Evolutionary conservation across 2,113 vertebrate genomes (phyloP), one percentile per base, ranked within the genome.

Genomic region (Cariama cristata): DNA sequence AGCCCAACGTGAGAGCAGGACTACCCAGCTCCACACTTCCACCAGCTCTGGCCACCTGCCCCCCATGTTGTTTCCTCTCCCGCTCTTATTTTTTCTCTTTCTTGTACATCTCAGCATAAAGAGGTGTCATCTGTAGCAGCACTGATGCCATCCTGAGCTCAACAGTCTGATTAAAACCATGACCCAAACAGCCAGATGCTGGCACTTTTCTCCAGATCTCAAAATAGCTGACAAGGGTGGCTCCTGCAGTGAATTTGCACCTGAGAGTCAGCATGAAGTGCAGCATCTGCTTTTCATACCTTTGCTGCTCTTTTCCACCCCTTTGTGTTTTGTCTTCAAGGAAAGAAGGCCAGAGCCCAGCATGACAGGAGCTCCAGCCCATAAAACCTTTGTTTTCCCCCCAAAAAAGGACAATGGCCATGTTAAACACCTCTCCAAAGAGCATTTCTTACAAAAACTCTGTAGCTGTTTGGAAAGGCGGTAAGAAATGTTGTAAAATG

Each of bases 341-440:
- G 53, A 55, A 56, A 60, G 40, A 69, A 77, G 26, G 28, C 8
- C 67, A 53, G 60, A 81, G 18, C 38, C 10, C 21, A 35, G 33
- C 10, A 1, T 23, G 79, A 53, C 27, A 40, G 50, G 17, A 66
- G 23, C 27, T 77, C 6, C 63, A 84, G 49, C 18, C 44, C 32
- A 8, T 33, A 62, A 74, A 86, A 44, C 20, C 47, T 44, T 71
- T 62, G 6, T 33, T 82, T 68, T 8, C 13, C 1, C 30, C 5
- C 11, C 1, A 3, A 16, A 69, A 68, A 58, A 14, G 0, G 40
- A 73, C 44, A 62, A 60, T 22, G 14, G 5, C 23, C 3, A 0
- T 28, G 14, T 62, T 52, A 77, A 93, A 62, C 66, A 60, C 38
- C 44, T 86, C 19, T 62, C 47, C 32, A 55, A 76, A 64, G 20